phyloP scores from a whole-genome alignment of 1,140 invertebrate genomes.

The Pteromalus puparum region DNA sequence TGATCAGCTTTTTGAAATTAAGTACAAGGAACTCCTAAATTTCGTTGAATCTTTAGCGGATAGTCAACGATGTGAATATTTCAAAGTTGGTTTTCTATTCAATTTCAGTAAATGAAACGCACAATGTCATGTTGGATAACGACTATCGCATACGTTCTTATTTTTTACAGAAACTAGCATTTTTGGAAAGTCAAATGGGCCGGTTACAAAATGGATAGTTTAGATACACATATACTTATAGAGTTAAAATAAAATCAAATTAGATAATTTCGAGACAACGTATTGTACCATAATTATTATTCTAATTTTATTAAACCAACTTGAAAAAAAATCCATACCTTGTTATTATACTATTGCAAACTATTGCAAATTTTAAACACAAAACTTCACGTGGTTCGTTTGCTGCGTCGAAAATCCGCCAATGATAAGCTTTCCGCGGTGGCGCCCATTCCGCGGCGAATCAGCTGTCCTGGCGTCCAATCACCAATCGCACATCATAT shows the following conservation, averaged over 20 bases:
- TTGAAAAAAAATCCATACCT: neutral
- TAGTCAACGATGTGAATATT: neutral
- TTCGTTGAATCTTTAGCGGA: neutral
- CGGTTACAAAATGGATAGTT: neutral
- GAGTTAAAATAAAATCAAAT: neutral
- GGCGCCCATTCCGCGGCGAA: neutral
- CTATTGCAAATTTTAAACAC: neutral
- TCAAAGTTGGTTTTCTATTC: constrained; percentile 1
- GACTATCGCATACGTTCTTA: neutral
- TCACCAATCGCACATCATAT: no score
- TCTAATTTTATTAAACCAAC: neutral
- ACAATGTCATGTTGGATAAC: neutral
- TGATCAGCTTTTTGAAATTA: neutral
- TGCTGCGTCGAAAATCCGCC: neutral
- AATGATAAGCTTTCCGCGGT: neutral
- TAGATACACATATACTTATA: neutral
- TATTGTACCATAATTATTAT: neutral
- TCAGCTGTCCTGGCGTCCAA: neutral
- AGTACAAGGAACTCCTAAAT: constrained; percentile 20
- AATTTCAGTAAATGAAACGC: neutral
- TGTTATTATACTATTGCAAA: neutral
- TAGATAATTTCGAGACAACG: neutral
- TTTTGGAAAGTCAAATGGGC: constrained; percentile 16
- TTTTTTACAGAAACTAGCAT: constrained; percentile 38
- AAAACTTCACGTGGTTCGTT: neutral